Percentiles rank a stretch among this genome's conserved stretches.
Evolutionary conservation across 2,113 vertebrate genomes (phyloP).

Genomic region (Salminus brasiliensis): DNA sequence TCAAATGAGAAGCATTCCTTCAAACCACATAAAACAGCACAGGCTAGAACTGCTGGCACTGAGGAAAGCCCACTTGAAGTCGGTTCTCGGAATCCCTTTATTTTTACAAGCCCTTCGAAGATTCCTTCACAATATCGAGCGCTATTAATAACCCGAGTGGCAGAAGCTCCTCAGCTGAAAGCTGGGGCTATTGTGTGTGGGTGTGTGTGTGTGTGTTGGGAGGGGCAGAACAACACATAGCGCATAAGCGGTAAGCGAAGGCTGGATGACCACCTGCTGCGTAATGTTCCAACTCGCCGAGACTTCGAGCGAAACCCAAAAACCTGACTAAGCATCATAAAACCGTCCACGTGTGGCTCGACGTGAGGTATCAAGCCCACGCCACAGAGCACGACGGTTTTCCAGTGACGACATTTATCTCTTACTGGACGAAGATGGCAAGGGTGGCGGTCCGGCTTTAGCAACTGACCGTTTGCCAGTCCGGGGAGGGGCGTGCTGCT

Average conservation of each 20-base stretch:
- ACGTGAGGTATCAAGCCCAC: constrained; percentile 5
- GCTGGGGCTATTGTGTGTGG: constrained; percentile 55
- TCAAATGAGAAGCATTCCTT: constrained; percentile 67
- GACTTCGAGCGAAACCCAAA: constrained; percentile 39
- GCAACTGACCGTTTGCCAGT: constrained; percentile 29
- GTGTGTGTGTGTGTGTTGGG: constrained; percentile 36
- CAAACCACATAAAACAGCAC: constrained; percentile 72
- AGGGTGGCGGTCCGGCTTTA: constrained; percentile 1
- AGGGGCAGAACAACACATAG: constrained; percentile 49
- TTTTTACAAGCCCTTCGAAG: constrained; percentile 73
- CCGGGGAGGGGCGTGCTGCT: constrained; percentile 17
- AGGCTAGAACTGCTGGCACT: constrained; percentile 60
- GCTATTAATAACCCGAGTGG: constrained; percentile 71
- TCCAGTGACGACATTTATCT: constrained; percentile 16
- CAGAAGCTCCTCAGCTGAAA: constrained; percentile 42
- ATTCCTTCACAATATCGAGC: constrained; percentile 71
- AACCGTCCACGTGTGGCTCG: constrained; percentile 40
- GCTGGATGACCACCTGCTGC: neutral
- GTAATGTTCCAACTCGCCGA: constrained; percentile 7
- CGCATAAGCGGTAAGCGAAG: constrained; percentile 46
- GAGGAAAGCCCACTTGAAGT: constrained; percentile 51
- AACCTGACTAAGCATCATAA: constrained; percentile 67
- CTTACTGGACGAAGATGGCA: neutral
- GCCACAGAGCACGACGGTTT: neutral
- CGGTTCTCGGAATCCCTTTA: constrained; percentile 74